Percentiles rank a stretch among this genome's conserved stretches.
Evolutionary conservation across 2,113 vertebrate species (phyloP).

Genomic region (Stictonetta naevosa): DNA sequence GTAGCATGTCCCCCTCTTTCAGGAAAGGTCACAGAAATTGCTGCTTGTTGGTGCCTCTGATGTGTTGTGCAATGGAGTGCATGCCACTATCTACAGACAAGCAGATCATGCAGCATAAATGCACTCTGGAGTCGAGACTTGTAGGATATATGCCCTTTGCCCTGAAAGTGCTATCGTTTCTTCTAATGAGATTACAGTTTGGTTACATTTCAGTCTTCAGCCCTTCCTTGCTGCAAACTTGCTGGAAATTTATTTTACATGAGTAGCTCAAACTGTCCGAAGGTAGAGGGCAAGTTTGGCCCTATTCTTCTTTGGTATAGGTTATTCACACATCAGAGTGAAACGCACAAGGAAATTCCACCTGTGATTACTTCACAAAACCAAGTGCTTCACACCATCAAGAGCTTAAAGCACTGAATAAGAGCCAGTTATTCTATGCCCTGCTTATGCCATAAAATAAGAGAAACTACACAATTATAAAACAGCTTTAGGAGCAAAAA

Average conservation of each 20-base stretch:
- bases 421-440: neutral
- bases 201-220: neutral
- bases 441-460: neutral
- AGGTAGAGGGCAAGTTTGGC: neutral
- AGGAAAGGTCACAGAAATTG: constrained; percentile 6
- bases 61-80: neutral
- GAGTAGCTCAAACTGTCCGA: neutral
- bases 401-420: neutral
- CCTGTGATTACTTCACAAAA: neutral
- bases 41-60: neutral
- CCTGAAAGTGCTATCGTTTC: neutral
- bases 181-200: neutral
- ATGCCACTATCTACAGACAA: neutral
- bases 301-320: neutral
- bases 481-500: constrained; percentile 2
- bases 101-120: neutral
- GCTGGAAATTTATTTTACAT: neutral
- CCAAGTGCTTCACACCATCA: neutral
- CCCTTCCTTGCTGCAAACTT: neutral
- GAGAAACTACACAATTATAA: neutral
- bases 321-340: neutral
- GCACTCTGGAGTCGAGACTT: neutral
- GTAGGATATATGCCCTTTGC: neutral
- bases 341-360: constrained; percentile 1
- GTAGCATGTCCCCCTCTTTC: neutral